phyloP scores from a whole-genome alignment of 2,888 invertebrate species.

The Linhomoeus sp. region DNA sequence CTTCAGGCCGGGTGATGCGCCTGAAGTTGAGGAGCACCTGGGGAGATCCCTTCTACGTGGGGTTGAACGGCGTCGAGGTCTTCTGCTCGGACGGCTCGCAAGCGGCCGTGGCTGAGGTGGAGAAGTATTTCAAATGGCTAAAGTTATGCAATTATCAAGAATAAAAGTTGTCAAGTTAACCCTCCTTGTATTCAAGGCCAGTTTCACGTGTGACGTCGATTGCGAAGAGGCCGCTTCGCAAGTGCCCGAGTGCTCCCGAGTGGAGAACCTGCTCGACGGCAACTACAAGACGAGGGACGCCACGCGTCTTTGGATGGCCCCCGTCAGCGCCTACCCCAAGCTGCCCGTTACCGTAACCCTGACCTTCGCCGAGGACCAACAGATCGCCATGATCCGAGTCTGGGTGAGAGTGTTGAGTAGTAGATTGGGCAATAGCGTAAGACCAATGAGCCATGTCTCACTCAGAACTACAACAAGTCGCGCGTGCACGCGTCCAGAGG shows the following conservation, averaged over 20 bases:
- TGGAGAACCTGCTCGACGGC: conserved; percentile 45
- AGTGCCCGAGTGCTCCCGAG: neutral
- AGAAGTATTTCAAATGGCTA: too few relatives aligned
- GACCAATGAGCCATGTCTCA: neutral
- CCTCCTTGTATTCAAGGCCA: too few relatives aligned
- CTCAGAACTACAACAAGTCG: conserved; percentile 67
- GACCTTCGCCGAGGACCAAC: conserved; percentile 36
- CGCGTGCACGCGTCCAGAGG: conserved; percentile 61
- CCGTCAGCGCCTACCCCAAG: conserved; percentile 39
- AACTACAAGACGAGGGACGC: conserved; percentile 54
- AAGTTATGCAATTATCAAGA: too few relatives aligned
- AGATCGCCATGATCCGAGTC: conserved; percentile 45
- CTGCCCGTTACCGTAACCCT: conserved; percentile 39
- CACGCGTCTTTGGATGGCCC: conserved; percentile 52
- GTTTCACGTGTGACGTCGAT: too few relatives aligned
- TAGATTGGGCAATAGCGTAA: neutral
- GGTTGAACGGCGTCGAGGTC: conserved; percentile 55
- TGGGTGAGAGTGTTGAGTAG: conserved; percentile 39
- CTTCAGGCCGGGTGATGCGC: conserved; percentile 44
- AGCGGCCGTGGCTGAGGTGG: too few relatives aligned
- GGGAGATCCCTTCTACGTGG: conserved; percentile 59
- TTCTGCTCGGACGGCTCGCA: conserved; percentile 44
- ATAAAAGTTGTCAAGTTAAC: too few relatives aligned
- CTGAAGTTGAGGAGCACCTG: conserved; percentile 51
- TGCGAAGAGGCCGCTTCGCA: neutral